Evolutionary conservation across 2,113 vertebrate genomes (phyloP).

Genomic region (Craseonycteris thonglongyai): DNA sequence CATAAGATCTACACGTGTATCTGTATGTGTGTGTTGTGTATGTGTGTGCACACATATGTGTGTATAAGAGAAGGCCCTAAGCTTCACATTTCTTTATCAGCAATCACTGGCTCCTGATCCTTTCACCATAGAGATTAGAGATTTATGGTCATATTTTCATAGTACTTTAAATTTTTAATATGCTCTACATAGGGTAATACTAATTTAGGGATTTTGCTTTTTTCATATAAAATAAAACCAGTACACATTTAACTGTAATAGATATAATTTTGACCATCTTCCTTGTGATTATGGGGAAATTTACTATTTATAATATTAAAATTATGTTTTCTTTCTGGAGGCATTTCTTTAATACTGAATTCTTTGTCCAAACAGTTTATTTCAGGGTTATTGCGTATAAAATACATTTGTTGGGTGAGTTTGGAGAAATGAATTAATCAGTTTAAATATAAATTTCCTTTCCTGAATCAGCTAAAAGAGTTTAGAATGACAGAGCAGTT

Average conservation of each 20-base stretch:
- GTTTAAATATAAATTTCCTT: not conserved
- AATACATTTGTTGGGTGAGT: not conserved
- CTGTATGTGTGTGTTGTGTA: not conserved
- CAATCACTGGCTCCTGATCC: not conserved
- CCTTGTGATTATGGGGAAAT: not conserved
- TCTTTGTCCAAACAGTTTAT: not conserved
- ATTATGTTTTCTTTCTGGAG: constrained; percentile 2
- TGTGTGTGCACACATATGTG: not conserved
- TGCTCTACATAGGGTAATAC: not conserved
- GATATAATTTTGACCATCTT: not conserved
- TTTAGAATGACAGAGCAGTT: not conserved
- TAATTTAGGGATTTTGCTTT: not conserved
- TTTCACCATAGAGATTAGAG: not conserved
- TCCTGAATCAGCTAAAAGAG: not conserved
- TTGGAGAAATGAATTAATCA: not conserved
- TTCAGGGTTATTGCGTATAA: not conserved
- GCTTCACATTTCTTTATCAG: not conserved
- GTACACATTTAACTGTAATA: not conserved
- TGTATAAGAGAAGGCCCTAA: not conserved
- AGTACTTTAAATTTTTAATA: not conserved
- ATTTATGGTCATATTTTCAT: not conserved
- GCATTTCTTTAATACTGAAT: not conserved
- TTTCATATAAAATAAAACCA: not conserved
- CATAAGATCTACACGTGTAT: not conserved
- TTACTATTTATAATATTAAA: not conserved